Evolutionary conservation across 2,797 vertebrate genomes (phyloP), one percentile per base, ranked within the genome.

Genomic region (Etheostoma perlongum): DNA sequence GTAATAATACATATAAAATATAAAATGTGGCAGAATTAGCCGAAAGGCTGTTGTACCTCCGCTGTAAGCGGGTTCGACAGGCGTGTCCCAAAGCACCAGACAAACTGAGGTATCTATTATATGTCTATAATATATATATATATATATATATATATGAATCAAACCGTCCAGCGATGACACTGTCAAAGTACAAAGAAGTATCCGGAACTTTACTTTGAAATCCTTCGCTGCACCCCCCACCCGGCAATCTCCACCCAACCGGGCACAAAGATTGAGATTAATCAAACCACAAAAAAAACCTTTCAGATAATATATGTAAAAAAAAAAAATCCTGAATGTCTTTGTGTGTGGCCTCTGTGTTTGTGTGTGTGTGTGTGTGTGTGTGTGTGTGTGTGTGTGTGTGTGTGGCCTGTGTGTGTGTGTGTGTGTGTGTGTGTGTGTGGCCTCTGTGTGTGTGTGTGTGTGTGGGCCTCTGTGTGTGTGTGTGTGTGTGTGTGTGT

Each of bases 301-400:
- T 1, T 23, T 44, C 18, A 67, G 30, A 70, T 27, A 18, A 33
- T 6, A 46, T 55, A 80, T 64, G 1, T 0, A 33, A 7, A 33
- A 33, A 8, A 36, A 46, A 4, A 69, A 9, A 74, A 27, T n/a
- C 40, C 57, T 54, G 51, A 60, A 46, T 1, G 36, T 73, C 60
- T 19, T 10, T 30, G 51, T 84, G 79, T 84, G 86, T 84, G 88
- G 83, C 68, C 74, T 66, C 46, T 12, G 27, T 36, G 63, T n/a
- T 55, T 27, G 52, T 57, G 19, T 33, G 59, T 51, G 54, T 70
- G 57, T 63, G 65, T 70, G 61, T 57, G 58, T 23, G 21, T 23
- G 21, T 23, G 21, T 23, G 21, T 23, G 21, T 23, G 21, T 23
- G 21, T 23, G 21, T 23, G 21, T 23, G 21, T 23, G 21, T 23